A percentile compares a stretch with the other conserved stretches of the same genome.
Conservation (phyloP, 2,888 invertebrate species). For the Creontiades dilutus region DNA sequence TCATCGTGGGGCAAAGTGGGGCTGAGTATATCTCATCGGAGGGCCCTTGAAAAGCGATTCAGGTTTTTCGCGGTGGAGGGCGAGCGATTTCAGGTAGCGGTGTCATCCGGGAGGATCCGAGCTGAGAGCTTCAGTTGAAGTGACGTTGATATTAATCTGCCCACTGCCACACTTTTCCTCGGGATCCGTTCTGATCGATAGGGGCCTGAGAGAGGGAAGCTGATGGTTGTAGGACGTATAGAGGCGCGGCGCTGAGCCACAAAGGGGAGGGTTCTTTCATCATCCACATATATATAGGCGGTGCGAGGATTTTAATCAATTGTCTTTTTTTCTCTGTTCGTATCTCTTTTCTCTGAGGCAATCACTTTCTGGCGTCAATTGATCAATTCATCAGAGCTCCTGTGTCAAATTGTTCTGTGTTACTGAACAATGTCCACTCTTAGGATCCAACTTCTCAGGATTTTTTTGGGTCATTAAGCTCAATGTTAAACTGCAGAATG, state of each 20-base stretch:
- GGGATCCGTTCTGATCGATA: slow-evolving; percentile 2
- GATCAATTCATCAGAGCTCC: background rate
- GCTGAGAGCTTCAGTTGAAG: slow-evolving; percentile 63
- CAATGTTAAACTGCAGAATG: no score
- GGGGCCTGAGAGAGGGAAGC: background rate
- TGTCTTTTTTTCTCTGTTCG: slow-evolving; percentile 19
- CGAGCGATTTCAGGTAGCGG: slow-evolving; percentile 50
- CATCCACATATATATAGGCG: slow-evolving; percentile 46
- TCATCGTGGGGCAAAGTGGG: background rate
- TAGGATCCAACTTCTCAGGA: no score
- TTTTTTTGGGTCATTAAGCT: no score
- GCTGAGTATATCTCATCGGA: slow-evolving; percentile 44
- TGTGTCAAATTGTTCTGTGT: no score
- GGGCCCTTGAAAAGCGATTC: slow-evolving; percentile 43
- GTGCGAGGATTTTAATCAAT: slow-evolving; percentile 61
- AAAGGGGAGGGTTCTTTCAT: slow-evolving; percentile 46
- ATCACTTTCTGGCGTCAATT: background rate
- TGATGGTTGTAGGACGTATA: background rate
- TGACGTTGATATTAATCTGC: slow-evolving; percentile 66
- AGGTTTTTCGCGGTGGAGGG: background rate
- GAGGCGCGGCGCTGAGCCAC: background rate
- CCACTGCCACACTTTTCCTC: slow-evolving; percentile 64
- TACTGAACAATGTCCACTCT: no score
- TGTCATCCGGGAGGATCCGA: background rate
- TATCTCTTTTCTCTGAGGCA: background rate